phyloP scores from a whole-genome alignment of 2,113 vertebrate genomes.

The Poeciliopsis occidentalis region DNA sequence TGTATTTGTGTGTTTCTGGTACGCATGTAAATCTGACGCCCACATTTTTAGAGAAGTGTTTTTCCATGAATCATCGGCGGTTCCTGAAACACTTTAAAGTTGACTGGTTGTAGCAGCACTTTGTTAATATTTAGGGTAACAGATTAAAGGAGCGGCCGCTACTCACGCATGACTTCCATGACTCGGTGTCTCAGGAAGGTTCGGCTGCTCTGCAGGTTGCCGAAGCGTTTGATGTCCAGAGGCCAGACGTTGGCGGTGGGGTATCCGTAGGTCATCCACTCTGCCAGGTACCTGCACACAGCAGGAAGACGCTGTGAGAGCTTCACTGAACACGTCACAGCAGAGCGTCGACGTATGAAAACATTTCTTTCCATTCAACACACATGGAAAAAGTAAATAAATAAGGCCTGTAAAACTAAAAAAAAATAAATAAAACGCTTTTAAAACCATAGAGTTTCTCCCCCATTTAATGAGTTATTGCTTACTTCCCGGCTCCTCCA shows the following conservation, averaged over 20 bases:
- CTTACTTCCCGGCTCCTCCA: conserved; percentile 95
- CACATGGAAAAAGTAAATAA: too few relatives aligned
- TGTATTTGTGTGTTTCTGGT: too few relatives aligned
- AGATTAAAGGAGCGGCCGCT: not conserved
- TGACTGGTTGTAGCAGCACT: too few relatives aligned
- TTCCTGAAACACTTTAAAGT: too few relatives aligned
- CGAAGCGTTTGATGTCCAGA: conserved; percentile 94
- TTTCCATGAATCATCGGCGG: too few relatives aligned
- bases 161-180: conserved; percentile 99
- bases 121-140: too few relatives aligned
- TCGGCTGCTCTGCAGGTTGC: conserved; percentile 93
- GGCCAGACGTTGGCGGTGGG: conserved; percentile 92
- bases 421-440: too few relatives aligned
- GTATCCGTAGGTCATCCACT: conserved; percentile 96
- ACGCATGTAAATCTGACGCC: too few relatives aligned
- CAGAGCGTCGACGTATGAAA: not conserved
- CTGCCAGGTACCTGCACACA: conserved; percentile 88
- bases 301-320: conserved; percentile 8
- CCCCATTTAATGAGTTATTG: not conserved
- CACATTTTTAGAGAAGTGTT: too few relatives aligned
- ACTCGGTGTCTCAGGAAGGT: conserved; percentile 97
- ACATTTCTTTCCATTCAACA: too few relatives aligned
- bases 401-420: too few relatives aligned
- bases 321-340: not conserved
- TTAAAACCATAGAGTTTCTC: not conserved